Evolutionary conservation across 2,888 invertebrate genomes (phyloP), one percentile per base, ranked within the genome.

Genomic region (Urechis unicinctus): DNA sequence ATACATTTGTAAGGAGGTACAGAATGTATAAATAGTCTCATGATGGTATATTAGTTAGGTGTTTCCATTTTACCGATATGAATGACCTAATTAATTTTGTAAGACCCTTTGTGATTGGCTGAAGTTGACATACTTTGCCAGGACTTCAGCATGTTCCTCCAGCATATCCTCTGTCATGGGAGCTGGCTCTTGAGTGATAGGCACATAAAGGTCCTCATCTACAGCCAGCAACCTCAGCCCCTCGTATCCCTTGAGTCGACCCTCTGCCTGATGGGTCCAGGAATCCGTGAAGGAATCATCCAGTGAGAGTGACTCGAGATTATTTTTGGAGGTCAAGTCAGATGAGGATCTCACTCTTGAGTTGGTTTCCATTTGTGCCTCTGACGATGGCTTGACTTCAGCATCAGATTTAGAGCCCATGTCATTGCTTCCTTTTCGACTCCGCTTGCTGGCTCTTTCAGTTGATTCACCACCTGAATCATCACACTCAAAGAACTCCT

Each of bases 151-250:
- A 74, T 96, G 94, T 72, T 93, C 91, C 72, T 93, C 91, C 57
- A 96, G 78, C 77, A 94, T 90, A 79, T 97, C 97, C 77, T 98
- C 97, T 1, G 97, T 97, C 83, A 96, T 91, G 13, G 96, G 95
- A 3, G 92, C 89, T 0, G 92, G 89, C 69, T 97, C 95, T 84
- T 85, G 84, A 0, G 91, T 91, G 24, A 87, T 78, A 0, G 92
- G 92, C 59, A 91, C 83, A 75, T 88, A 92, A 52, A 91, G 80
- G 42, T 82, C 83, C 64, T 88, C 87, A 2, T 86, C 85, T 0
- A 85, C 84, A 45, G 85, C 82, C 30, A 89, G 75, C 50, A 91
- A 79, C 59, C 82, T 84, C 54, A 88, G 74, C 52, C 85, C 82
- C 26, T 85, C 85, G 72, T 86, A 84, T 67, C 84, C 85, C 31